Base-by-base conservation (phyloP, 2,113 vertebrate genomes). In the Semicossyphus pulcher region DNA sequence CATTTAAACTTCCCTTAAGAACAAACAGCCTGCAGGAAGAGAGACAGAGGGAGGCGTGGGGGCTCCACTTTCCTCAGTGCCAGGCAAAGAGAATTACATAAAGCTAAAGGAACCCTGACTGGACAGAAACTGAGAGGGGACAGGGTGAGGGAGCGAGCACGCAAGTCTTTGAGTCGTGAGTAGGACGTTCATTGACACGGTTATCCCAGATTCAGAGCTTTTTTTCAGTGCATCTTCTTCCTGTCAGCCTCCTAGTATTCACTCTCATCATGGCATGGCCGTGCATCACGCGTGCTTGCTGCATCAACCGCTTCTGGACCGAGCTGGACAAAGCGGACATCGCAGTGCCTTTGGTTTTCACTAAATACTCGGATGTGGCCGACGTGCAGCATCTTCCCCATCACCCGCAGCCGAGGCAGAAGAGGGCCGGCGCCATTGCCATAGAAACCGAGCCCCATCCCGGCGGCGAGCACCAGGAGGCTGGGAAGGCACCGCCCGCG, bases 281-380 rank as follows among this genome's bases (percentile, higher is more conserved):
- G 69, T 98, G 97, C 92, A 97, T 98, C 64, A 98, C 96, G 80
- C 95, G 97, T 84, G 97, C 97, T 20, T 99, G 97, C 95, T 98
- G 97, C 95, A 97, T 98, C 81, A 97, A 96, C 66, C 97, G 97
- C 31, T 98, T 97, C 84, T 99, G 97, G 97, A 98, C 94, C 90
- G 96, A 99, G 87, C 90, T 99, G 79, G 97, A 99, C 85, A 98
- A 99, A 88, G 97, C 92, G 44, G 97, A 98, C 89, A 98, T 99
- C 81, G 96, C 97, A 1, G 97, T 99, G 81, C 97, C 97, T 18
- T 88, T 99, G 85, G 97, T 99, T 47, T 98, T 97, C 83, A 96
- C 95, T 76, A 99, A 96, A 59, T 99, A 98, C 65, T 97, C 97
- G 0, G 97, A 98, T 68, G 97, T 95, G 79, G 95, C 95, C 45